These are phyloP conservation scores for Tragelaphus oryx DNA, from an alignment of 2,797 vertebrate species.

Conservation along the genomic window DNA sequence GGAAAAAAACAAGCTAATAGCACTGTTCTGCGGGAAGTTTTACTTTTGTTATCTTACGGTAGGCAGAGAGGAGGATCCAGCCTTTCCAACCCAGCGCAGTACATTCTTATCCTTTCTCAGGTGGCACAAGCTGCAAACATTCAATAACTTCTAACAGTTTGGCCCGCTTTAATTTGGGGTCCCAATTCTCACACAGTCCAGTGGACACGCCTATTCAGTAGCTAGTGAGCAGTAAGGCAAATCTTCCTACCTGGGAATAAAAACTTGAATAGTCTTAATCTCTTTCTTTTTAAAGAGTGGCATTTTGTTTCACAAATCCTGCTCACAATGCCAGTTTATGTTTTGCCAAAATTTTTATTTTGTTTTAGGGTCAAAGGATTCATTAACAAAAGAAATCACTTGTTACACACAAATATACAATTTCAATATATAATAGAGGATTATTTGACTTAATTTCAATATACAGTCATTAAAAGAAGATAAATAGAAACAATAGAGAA, in stretches of 20 bases:
- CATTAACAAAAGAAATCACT: not conserved
- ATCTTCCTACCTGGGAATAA: not conserved
- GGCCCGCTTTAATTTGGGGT: not conserved
- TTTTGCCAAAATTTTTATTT: not conserved
- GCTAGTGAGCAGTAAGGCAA: not conserved
- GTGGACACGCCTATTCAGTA: not conserved
- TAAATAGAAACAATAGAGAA: not conserved
- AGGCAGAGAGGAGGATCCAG: not conserved
- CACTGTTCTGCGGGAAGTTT: not conserved
- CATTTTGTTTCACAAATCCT: not conserved
- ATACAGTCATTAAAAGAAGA: not conserved
- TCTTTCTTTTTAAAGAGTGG: not conserved
- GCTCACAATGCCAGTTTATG: not conserved
- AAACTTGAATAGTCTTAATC: not conserved
- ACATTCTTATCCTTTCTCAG: not conserved
- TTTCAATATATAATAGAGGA: not conserved
- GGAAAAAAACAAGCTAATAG: conserved; percentile 36
- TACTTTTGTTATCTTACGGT: not conserved
- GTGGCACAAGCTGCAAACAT: not conserved
- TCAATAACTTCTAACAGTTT: not conserved
- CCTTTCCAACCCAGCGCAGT: not conserved
- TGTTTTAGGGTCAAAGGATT: not conserved
- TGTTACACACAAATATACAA: not conserved
- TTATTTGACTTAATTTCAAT: not conserved
- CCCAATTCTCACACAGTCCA: not conserved